Base-by-base conservation (phyloP, 1,140 invertebrate species). In the Drosophila chauvacae region DNA sequence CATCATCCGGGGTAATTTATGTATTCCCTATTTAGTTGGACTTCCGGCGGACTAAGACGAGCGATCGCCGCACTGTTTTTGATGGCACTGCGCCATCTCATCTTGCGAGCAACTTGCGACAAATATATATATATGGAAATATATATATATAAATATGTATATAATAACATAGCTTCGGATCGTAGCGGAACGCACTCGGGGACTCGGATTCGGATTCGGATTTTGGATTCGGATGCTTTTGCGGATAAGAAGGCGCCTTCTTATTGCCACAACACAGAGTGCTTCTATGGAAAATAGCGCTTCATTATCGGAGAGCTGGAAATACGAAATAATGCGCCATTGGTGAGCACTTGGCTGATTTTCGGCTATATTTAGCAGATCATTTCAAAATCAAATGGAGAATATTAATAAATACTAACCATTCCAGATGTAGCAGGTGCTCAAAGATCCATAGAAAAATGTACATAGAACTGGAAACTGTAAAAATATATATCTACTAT, bases 181-280 rank as follows among this genome's bases (percentile, higher is more conserved):
- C 30, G 23, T 39, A 69, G 41, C 30, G 63, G 45, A 72, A 70
- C 47, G 59, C 30, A 53, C 37, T 61, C 58, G 58, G 58, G 13
- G 20, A 33, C 47, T 61, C 56, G 56, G 37, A 28, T 44, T 58
- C 16, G 23, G 55, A 39, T 42, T 39, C 14, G 20, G 55, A 28
- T 41, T 57, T 55, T 3, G 39, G 62, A 64, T 56, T 76, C 44
- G 63, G 70, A 68, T 73, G 66, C 65, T 56, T 87, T 83, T 57
- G 65, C 84, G 84, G 84, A 88, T 88, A 88, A 88, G 81, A 88
- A 88, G 61, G 45, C 65, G 64, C 48, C 66, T 70, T 39, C 64
- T 57, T 58, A 33, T 47, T 71, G 63, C 68, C 64, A 69, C 68
- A 69, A 26, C 64, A 47, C 42, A 48, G 50, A 69, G 53, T 50